Conservation (phyloP, 1,140 invertebrate genomes). For the Gerris buenoi region DNA sequence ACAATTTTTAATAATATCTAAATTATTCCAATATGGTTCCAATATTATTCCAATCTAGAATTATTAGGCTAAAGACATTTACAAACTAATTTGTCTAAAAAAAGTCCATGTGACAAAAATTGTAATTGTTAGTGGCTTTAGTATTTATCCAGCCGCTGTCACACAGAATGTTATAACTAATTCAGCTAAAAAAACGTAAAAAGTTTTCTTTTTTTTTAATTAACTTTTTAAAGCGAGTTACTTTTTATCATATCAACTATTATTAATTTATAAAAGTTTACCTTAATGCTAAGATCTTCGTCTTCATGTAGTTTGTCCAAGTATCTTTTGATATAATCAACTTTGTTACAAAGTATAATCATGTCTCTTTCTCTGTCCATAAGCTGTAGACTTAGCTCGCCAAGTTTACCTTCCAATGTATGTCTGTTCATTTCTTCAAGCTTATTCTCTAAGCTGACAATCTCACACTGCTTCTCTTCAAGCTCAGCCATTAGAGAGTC, state of each 20-base stretch:
- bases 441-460: background rate
- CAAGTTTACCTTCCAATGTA: background rate
- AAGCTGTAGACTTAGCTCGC: background rate
- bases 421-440: slow-evolving; percentile 1
- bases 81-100: too few species aligned
- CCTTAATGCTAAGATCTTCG: slow-evolving; percentile 14
- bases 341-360: slow-evolving; percentile 14
- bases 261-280: too few species aligned
- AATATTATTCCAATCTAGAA: too few species aligned
- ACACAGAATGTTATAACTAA: too few species aligned
- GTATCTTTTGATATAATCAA: slow-evolving; percentile 16
- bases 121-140: too few species aligned
- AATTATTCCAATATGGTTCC: too few species aligned
- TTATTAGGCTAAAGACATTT: too few species aligned
- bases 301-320: slow-evolving; percentile 11
- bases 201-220: background rate
- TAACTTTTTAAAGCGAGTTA: too few species aligned
- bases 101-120: too few species aligned
- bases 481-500: slow-evolving; percentile 8
- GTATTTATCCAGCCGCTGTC: too few species aligned
- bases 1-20: too few species aligned
- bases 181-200: background rate
- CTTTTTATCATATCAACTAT: too few species aligned
- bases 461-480: slow-evolving; percentile 10
- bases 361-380: slow-evolving; percentile 3